Percentiles rank a stretch among this genome's conserved stretches.
phyloP scores from a whole-genome alignment of 2,888 invertebrate genomes.

The Ecdyonurus torrentis region DNA sequence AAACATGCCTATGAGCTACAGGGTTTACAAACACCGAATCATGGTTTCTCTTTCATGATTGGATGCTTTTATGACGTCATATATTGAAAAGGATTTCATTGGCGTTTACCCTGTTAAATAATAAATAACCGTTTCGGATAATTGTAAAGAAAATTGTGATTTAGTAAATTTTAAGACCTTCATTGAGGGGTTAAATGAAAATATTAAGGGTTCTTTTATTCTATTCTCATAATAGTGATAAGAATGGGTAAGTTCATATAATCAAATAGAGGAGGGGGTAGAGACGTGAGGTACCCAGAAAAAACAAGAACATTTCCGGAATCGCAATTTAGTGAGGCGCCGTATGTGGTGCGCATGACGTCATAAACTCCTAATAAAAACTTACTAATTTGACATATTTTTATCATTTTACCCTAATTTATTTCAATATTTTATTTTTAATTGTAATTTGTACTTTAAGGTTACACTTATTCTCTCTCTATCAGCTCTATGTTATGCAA shows the following conservation, averaged over 20 bases:
- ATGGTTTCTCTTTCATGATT: conserved; percentile 17
- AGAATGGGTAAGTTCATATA: not conserved
- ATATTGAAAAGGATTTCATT: not conserved
- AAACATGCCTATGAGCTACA: conserved; percentile 21
- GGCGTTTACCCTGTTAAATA: not conserved
- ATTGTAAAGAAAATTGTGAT: too few relatives aligned
- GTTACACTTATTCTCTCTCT: too few relatives aligned
- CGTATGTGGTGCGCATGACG: not conserved
- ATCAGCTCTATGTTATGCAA: too few relatives aligned
- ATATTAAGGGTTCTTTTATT: too few relatives aligned
- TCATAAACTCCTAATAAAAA: too few relatives aligned
- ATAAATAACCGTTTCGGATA: too few relatives aligned
- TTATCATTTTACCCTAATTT: too few relatives aligned
- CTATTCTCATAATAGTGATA: not conserved
- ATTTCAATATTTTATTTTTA: too few relatives aligned
- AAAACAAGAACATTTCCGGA: not conserved
- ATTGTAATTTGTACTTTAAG: too few relatives aligned
- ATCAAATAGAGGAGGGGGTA: not conserved
- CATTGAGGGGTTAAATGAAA: too few relatives aligned
- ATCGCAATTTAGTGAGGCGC: not conserved
- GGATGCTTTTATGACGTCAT: conserved; percentile 15
- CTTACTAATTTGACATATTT: too few relatives aligned
- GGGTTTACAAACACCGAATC: conserved; percentile 18
- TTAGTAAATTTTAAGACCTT: too few relatives aligned
- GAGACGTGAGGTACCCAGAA: not conserved